Conservation (phyloP, 1,140 invertebrate genomes). For the Scaptomyza graminum region DNA sequence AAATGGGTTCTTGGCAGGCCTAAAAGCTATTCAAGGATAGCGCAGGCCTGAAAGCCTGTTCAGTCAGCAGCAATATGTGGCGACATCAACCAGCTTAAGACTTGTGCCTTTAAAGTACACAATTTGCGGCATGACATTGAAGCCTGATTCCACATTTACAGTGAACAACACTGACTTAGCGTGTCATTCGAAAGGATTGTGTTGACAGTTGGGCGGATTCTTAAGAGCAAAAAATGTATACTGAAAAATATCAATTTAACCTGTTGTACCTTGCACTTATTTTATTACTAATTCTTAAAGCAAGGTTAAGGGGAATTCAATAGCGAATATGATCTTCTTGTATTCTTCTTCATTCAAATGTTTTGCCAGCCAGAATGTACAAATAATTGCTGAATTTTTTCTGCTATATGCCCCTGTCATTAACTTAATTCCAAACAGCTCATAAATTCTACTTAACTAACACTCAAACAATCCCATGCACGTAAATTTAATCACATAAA, state of each 20-base stretch:
- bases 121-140: conserved; percentile 25
- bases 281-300: too few species aligned
- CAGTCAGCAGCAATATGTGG: background rate
- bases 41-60: background rate
- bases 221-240: background rate
- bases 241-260: too few species aligned
- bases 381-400: conserved; percentile 11
- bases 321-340: background rate
- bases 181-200: conserved; percentile 1
- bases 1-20: conserved; percentile 48
- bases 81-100: background rate
- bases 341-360: background rate
- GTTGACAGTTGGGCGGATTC: background rate
- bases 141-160: conserved; percentile 5
- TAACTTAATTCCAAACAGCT: conserved; percentile 5
- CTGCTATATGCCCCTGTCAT: background rate
- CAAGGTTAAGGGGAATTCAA: too few species aligned
- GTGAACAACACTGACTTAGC: background rate
- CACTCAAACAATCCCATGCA: background rate
- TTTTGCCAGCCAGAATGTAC: background rate
- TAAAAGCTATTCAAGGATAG: conserved; percentile 47
- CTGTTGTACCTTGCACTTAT: too few species aligned
- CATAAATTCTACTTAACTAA: conserved; percentile 45
- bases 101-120: background rate
- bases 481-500: conserved; percentile 42